Evolutionary conservation across 2,797 vertebrate species (phyloP), one percentile per base, ranked within the genome.

Genomic region (Pseudopleuronectes americanus): DNA sequence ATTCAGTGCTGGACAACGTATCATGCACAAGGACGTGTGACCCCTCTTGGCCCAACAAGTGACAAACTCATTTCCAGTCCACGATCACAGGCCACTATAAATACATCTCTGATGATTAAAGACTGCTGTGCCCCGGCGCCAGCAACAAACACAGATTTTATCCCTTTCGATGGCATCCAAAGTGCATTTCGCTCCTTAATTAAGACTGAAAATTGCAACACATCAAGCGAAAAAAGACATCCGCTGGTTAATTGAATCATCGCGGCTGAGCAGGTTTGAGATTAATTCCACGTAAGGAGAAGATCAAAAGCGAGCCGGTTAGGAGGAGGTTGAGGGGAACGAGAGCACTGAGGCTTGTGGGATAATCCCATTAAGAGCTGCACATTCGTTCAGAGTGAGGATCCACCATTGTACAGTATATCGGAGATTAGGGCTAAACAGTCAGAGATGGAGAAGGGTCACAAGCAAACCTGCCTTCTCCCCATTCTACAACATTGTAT

Each of bases 231-330:
- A 88, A 89, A 87, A 83, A 88, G 73, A 91, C 89, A 90, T 92
- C 89, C 86, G 84, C 86, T 79, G 73, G 68, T 91, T 91, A 92
- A 93, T 92, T 88, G 81, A 93, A 93, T 93, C 89, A 92, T 90
- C 87, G n/a, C 16, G 79, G 76, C 64, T 84, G 91, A 92, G 83
- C 81, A 89, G 84, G 84, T 93, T 92, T 89, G 86, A 90, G 90
- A 91, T 90, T 90, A 91, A 91, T 92, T 90, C 89, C 72, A 82
- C 68, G 69, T 90, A 91, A 89, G 83, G 83, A 89, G 89, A 77
- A 90, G 88, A 91, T 92, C 88, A 90, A 89, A 93, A 77, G 84
- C 75, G 21, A 87, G 79, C 79, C 80, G 76, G 76, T 85, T 74
- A 74, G 73, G 76, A 65, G 80, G 83, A 87, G 76, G 88, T 90